These are phyloP conservation scores for Liopterus haemorrhoidalis DNA, from an alignment of 2,888 invertebrate species.

Conservation along the genomic window DNA sequence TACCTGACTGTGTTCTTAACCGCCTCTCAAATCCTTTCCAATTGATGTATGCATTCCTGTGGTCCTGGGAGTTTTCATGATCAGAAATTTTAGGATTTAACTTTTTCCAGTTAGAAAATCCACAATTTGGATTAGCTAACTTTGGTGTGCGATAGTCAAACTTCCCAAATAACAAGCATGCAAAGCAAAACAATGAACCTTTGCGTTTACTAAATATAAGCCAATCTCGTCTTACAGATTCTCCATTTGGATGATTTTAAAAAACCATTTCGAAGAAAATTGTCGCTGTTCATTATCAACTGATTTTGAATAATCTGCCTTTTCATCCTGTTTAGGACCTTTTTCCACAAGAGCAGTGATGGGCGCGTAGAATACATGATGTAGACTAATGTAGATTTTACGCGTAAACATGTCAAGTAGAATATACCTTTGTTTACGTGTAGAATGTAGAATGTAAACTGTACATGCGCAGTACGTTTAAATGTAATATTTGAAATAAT, in stretches of 20 bases:
- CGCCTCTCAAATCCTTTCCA: constrained; percentile 14
- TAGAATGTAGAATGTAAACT: no score
- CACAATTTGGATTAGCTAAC: constrained; percentile 13
- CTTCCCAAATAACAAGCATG: constrained; percentile 15
- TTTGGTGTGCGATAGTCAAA: constrained; percentile 6
- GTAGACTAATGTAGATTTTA: no score
- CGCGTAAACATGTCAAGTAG: no score
- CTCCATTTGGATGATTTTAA: constrained; percentile 14
- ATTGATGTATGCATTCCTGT: constrained; percentile 13
- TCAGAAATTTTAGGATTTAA: background rate
- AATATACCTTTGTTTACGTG: no score
- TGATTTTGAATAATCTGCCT: constrained; percentile 11
- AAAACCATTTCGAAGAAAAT: constrained; percentile 10
- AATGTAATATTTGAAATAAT: no score
- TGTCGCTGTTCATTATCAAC: constrained; percentile 4
- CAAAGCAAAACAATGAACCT: constrained; percentile 13
- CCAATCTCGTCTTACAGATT: constrained; percentile 15
- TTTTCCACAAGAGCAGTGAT: no score
- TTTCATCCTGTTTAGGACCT: constrained; percentile 14
- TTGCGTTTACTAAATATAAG: constrained; percentile 14
- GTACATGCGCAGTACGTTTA: no score
- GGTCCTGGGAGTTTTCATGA: constrained; percentile 5
- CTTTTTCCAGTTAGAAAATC: constrained; percentile 2
- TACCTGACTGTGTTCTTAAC: constrained; percentile 1
- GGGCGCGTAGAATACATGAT: no score